Percentiles rank a stretch among this genome's conserved stretches.
Evolutionary conservation across 1,140 invertebrate genomes (phyloP).

Genomic region (Ips typographus): DNA sequence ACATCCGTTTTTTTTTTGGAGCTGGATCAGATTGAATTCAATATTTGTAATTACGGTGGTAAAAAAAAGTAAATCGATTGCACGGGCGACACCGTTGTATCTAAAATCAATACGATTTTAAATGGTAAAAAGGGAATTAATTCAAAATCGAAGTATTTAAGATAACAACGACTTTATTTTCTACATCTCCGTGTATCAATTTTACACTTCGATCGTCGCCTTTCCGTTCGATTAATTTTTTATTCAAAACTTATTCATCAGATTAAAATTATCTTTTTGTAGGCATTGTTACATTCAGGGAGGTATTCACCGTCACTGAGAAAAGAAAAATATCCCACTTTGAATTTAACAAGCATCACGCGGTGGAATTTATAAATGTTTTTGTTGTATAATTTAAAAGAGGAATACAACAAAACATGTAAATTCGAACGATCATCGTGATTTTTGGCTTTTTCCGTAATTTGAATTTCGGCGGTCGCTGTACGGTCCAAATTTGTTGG

Average conservation of each 20-base stretch:
- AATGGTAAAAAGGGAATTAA: constrained; percentile 35
- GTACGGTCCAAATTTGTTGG: too few relatives aligned
- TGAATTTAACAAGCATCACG: constrained; percentile 2
- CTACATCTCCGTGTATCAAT: constrained; percentile 16
- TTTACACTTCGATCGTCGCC: constrained; percentile 27
- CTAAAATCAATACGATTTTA: constrained; percentile 37
- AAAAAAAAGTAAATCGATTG: constrained; percentile 39
- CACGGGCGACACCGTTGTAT: constrained; percentile 19
- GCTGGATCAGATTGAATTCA: too few relatives aligned
- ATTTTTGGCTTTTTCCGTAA: too few relatives aligned
- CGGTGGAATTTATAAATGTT: neutral
- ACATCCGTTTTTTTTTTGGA: too few relatives aligned
- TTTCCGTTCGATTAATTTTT: constrained; percentile 22
- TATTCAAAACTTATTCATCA: constrained; percentile 17
- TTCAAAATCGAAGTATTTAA: constrained; percentile 36
- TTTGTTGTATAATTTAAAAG: too few relatives aligned
- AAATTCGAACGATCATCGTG: too few relatives aligned
- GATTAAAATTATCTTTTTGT: constrained; percentile 24
- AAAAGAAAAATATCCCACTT: neutral
- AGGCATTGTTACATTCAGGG: constrained; percentile 14
- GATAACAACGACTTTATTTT: constrained; percentile 36
- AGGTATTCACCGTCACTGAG: constrained; percentile 1
- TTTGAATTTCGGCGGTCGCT: neutral
- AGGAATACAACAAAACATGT: too few relatives aligned
- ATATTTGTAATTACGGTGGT: too few relatives aligned